A percentile compares a stretch with the other conserved stretches of the same genome.
Evolutionary conservation across 1,140 invertebrate genomes (phyloP).

Genomic region (Telenomus remus): DNA sequence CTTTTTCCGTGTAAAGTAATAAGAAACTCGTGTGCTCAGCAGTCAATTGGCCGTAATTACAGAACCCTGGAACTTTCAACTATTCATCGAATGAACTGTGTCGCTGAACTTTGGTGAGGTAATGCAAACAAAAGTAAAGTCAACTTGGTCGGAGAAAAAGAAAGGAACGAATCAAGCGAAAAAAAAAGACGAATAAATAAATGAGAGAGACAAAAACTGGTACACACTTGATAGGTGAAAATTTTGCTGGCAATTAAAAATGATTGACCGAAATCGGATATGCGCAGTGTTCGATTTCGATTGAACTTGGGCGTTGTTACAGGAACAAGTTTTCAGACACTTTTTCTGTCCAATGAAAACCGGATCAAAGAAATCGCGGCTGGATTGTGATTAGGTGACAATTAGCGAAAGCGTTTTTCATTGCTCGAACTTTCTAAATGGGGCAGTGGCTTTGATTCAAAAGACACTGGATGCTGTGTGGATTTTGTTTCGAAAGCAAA

Average conservation of each 20-base stretch:
- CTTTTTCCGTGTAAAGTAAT: slow-evolving; percentile 46
- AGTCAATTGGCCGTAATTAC: slow-evolving; percentile 32
- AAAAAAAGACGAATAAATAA: no score
- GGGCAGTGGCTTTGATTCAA: slow-evolving; percentile 8
- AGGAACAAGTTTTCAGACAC: slow-evolving; percentile 23
- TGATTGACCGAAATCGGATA: slow-evolving; percentile 28
- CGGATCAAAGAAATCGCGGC: slow-evolving; percentile 36
- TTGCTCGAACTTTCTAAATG: slow-evolving; percentile 43
- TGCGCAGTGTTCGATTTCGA: slow-evolving; percentile 31
- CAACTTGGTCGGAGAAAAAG: no score
- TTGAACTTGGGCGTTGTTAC: slow-evolving; percentile 24
- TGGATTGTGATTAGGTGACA: slow-evolving; percentile 42
- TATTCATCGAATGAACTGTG: not conserved
- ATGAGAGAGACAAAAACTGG: not conserved
- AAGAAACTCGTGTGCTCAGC: slow-evolving; percentile 40
- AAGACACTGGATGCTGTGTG: slow-evolving; percentile 13
- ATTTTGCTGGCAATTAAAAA: not conserved
- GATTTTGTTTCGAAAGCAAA: slow-evolving; percentile 49
- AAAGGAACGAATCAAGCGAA: no score
- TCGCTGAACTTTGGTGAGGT: not conserved
- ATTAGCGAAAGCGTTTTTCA: slow-evolving; percentile 50
- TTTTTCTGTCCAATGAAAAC: slow-evolving; percentile 36
- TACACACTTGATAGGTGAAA: not conserved
- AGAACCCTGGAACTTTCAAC: slow-evolving; percentile 20
- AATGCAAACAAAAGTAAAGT: no score